These are phyloP conservation scores for Rhinoraja longicauda DNA, from an alignment of 2,797 vertebrate genomes.

Conservation along the genomic window DNA sequence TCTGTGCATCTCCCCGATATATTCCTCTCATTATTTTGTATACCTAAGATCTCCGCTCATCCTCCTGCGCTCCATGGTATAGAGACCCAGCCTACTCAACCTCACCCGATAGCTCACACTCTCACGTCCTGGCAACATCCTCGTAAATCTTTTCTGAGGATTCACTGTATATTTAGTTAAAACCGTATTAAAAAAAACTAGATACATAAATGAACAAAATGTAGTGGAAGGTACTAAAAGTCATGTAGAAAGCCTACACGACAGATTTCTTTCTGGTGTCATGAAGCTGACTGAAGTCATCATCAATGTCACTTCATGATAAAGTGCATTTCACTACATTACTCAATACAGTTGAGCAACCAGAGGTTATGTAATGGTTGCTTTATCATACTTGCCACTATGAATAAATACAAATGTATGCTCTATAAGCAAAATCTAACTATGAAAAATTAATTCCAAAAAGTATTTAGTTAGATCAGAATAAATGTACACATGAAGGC, in stretches of 20 bases:
- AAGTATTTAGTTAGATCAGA: not conserved
- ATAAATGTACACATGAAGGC: slow-evolving; percentile 3
- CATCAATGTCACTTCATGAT: slow-evolving; percentile 6
- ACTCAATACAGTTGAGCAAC: not conserved
- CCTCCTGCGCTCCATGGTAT: too few relatives aligned
- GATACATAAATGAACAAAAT: not conserved
- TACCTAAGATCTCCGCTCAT: too few relatives aligned
- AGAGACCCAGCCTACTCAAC: too few relatives aligned
- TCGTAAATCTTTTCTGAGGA: too few relatives aligned
- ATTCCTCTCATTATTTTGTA: too few relatives aligned
- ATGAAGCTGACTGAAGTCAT: slow-evolving; percentile 10
- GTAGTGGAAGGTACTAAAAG: slow-evolving; percentile 19
- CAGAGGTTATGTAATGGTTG: slow-evolving; percentile 15
- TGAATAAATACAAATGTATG: slow-evolving; percentile 25
- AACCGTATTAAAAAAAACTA: not conserved
- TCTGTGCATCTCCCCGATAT: too few relatives aligned
- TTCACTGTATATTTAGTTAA: not conserved
- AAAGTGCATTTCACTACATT: slow-evolving; percentile 25
- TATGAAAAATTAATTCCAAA: not conserved
- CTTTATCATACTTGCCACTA: not conserved
- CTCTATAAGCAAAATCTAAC: not conserved
- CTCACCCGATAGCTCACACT: too few relatives aligned
- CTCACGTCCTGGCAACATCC: too few relatives aligned
- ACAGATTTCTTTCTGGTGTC: not conserved
- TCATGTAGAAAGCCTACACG: not conserved